Percentiles rank a stretch among this genome's conserved stretches.
Conservation (phyloP, 2,888 invertebrate genomes). For the Epinotia demarniana region DNA sequence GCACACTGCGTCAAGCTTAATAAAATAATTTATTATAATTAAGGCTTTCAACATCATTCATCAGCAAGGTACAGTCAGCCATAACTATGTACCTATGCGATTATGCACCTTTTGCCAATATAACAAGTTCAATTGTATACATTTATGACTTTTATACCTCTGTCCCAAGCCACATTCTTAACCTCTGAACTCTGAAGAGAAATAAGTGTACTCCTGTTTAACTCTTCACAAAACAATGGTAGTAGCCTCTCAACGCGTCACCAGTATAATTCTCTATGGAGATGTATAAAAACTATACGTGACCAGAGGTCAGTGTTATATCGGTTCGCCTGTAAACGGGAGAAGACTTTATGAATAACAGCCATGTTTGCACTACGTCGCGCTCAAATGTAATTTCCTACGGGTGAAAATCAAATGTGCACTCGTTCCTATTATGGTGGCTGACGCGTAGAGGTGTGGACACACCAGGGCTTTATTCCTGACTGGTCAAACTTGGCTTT, state of each 20-base stretch:
- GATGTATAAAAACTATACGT: not conserved
- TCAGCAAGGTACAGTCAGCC: too few species aligned
- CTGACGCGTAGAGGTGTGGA: not conserved
- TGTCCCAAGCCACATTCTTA: too few species aligned
- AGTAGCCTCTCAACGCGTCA: not conserved
- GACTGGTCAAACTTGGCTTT: not conserved
- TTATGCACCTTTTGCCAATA: too few species aligned
- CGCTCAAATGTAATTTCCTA: conserved; percentile 39
- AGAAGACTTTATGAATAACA: not conserved
- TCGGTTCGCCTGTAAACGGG: not conserved
- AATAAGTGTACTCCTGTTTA: too few species aligned
- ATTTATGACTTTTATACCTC: too few species aligned
- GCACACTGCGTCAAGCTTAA: not conserved
- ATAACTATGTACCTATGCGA: too few species aligned
- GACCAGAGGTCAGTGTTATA: not conserved
- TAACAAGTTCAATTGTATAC: too few species aligned
- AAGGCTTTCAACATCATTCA: not conserved
- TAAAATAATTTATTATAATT: too few species aligned
- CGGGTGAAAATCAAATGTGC: conserved; percentile 42
- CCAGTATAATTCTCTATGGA: not conserved
- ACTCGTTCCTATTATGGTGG: conserved; percentile 24
- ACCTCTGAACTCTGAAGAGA: too few species aligned
- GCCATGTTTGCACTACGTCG: not conserved
- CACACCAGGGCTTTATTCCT: not conserved
- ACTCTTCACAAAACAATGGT: too few species aligned